Evolutionary conservation across 2,888 invertebrate species (phyloP), one percentile per base, ranked within the genome.

Genomic region (Drosophila buzzatii): DNA sequence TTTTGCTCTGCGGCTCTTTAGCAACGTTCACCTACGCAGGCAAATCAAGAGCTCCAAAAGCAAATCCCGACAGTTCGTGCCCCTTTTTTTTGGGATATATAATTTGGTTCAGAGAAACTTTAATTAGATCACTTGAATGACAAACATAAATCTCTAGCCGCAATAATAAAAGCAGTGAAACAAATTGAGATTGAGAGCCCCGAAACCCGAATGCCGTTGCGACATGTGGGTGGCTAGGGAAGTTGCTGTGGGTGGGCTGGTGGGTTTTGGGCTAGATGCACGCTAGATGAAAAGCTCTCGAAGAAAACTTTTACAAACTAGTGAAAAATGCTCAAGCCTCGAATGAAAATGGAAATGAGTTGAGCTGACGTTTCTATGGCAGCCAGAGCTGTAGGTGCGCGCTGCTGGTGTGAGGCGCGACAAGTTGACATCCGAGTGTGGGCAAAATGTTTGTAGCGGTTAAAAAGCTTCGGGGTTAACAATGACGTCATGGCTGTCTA

Each of bases 121-220:
- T 86, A 86, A 86, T 86, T 86, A 86, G 86, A 88, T 90, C 83
- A 81, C 76, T 90, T 72, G 68, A 90, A 82, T 77, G 81, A 74
- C 85, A 79, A 75, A 85, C 77, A 82, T 85, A 82, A 90, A 86
- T 88, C 85, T 79, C 71, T 75, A 76, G 70, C 86, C 81, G 86
- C 85, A 86, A 82, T 85, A 89, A 85, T 82, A 89, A 89, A 85
- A 57, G 63, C 74, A 62, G 75, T 47, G 74, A 76, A 81, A 77
- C 73, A 84, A 87, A 81, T 77, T 81, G 79, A 70, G 71, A 81
- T 71, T 73, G 80, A 70, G 62, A 55, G 51, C 23, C 23, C 18
- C 37, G 1, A 58, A 67, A 33, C 35, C 53, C 58, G 10, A 23
- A 37, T 37, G 1, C 41, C 52, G 20, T 59, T 49, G 2, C 27